phyloP scores from a whole-genome alignment of 2,797 vertebrate genomes.

The Apogon hyalosoma region DNA sequence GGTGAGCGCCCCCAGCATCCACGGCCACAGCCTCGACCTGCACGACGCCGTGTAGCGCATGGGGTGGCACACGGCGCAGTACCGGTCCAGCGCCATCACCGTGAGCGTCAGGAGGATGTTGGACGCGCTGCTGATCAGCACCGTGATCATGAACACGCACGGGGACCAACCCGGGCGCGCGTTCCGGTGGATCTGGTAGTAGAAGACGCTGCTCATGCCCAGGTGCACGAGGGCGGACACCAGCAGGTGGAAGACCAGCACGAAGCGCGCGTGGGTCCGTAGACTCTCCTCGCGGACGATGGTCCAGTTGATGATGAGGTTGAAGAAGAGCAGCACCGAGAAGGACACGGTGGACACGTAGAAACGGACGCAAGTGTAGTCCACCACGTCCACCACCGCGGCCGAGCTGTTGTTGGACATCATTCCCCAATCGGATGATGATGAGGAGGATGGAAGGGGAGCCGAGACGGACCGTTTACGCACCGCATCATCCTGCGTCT shows the following conservation, averaged over 20 bases:
- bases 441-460: too few relatives aligned
- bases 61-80: slow-evolving; percentile 81
- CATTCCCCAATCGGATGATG: neutral
- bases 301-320: slow-evolving; percentile 83
- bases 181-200: slow-evolving; percentile 72
- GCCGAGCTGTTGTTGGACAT: slow-evolving; percentile 56
- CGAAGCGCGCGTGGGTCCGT: slow-evolving; percentile 81
- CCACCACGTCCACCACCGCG: neutral
- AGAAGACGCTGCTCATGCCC: slow-evolving; percentile 78
- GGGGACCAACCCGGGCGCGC: slow-evolving; percentile 8
- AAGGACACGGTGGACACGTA: slow-evolving; percentile 81
- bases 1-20: slow-evolving; percentile 77
- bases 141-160: slow-evolving; percentile 71
- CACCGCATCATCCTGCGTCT: too few relatives aligned
- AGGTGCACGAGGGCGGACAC: slow-evolving; percentile 80
- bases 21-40: slow-evolving; percentile 68
- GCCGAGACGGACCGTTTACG: too few relatives aligned
- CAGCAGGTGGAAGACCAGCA: slow-evolving; percentile 83
- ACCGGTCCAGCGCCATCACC: slow-evolving; percentile 85
- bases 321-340: slow-evolving; percentile 81
- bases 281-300: slow-evolving; percentile 77
- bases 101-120: slow-evolving; percentile 86
- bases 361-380: slow-evolving; percentile 75
- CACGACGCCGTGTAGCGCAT: slow-evolving; percentile 74
- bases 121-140: slow-evolving; percentile 81